Conservation (phyloP, 1,140 invertebrate genomes). For the Drosophila bocki region DNA sequence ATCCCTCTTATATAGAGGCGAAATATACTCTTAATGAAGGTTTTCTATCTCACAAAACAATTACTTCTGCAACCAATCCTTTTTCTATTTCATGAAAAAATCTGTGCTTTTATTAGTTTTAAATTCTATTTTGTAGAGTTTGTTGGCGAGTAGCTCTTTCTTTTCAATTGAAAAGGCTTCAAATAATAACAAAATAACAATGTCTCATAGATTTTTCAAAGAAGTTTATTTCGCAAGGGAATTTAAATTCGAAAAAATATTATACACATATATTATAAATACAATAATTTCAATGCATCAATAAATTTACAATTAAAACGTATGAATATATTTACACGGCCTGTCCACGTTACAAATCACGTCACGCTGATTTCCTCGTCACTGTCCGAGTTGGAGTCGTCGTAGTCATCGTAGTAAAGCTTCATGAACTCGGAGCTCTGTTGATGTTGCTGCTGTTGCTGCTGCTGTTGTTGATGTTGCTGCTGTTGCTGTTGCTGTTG, state of each 20-base stretch:
- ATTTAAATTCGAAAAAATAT: slow-evolving; percentile 82
- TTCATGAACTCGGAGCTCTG: slow-evolving; percentile 86
- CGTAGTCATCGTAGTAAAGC: slow-evolving; percentile 87
- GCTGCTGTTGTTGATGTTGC: slow-evolving; percentile 46
- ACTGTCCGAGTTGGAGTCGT: slow-evolving; percentile 90
- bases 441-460: slow-evolving; percentile 31
- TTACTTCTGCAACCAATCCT: too few relatives aligned
- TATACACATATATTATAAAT: slow-evolving; percentile 66
- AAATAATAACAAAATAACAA: neutral
- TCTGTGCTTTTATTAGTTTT: neutral
- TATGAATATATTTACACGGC: slow-evolving; percentile 68
- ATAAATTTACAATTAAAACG: slow-evolving; percentile 70
- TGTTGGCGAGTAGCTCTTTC: neutral
- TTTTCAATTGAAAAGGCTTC: neutral
- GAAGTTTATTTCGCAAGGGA: slow-evolving; percentile 72
- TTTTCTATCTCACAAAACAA: too few relatives aligned
- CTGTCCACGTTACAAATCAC: slow-evolving; percentile 86
- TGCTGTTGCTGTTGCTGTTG: slow-evolving; percentile 60
- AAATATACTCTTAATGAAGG: too few relatives aligned
- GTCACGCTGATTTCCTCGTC: slow-evolving; percentile 94
- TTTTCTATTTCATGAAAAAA: too few relatives aligned
- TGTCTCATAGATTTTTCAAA: slow-evolving; percentile 52
- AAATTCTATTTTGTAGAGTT: neutral
- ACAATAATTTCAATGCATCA: slow-evolving; percentile 62
- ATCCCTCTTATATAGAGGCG: too few relatives aligned